Evolutionary conservation across 2,113 vertebrate species (phyloP).

Genomic region (Anser cygnoides): DNA sequence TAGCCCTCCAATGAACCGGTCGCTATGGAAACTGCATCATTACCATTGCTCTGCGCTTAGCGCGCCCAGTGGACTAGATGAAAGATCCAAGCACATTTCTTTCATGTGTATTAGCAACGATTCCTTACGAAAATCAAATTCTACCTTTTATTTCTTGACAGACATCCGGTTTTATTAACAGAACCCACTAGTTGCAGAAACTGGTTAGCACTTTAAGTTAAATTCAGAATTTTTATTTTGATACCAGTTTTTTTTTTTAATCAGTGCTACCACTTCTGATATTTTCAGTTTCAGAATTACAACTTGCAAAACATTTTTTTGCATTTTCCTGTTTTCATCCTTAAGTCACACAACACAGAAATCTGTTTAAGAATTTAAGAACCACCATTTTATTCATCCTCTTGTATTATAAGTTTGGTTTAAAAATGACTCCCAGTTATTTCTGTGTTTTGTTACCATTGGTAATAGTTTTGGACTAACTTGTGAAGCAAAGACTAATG

Average conservation of each 20-base stretch:
- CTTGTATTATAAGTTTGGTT: neutral
- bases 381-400: neutral
- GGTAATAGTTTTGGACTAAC: neutral
- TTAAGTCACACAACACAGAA: neutral
- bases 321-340: neutral
- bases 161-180: neutral
- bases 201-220: fast-evolving
- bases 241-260: neutral
- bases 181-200: neutral
- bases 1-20: conserved; percentile 77
- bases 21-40: conserved; percentile 79
- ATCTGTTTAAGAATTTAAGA: neutral
- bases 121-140: neutral
- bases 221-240: neutral
- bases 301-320: neutral
- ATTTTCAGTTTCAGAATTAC: neutral
- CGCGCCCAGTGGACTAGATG: conserved; percentile 53
- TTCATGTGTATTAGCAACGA: neutral
- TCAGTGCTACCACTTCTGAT: neutral
- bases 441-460: neutral
- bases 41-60: conserved; percentile 64
- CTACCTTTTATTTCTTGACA: neutral
- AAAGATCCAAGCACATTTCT: conserved; percentile 56
- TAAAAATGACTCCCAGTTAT: neutral
- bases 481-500: neutral